Evolutionary conservation across 2,113 vertebrate species (phyloP), one percentile per base, ranked within the genome.

Genomic region (Eptesicus fuscus): DNA sequence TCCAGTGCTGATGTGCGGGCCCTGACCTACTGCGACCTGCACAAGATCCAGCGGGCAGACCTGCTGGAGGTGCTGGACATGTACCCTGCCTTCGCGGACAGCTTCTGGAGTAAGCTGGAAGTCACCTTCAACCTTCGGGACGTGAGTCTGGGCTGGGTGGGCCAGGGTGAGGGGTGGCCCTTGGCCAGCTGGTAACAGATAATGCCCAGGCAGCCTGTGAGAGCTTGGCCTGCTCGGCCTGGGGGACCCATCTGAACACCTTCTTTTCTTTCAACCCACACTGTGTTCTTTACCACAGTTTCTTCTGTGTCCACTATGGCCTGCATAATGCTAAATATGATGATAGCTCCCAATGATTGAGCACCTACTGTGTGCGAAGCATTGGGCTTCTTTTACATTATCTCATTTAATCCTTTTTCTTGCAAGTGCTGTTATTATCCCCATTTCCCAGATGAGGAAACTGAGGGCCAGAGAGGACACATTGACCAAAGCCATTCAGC

Each of bases 51-150:
- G 96, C 98, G 99, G 0, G 99, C 99, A 10, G 99, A 99, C 98
- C 98, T 99, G 93, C 98, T 99, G 91, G 99, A 99, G 94, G 99
- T 99, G 92, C 94, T 99, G 94, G 99, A 99, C 98, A 99, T 99
- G 99, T 99, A 99, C 95, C 99, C 99, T 0, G 98, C 99, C 97
- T 99, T 99, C 93, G 98, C 99, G 0, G 98, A 99, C 97, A 98
- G 98, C 95, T 99, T 99, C 98, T 99, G 99, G 99, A 99, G 98
- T 97, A 99, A 99, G 97, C 93, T 99, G 91, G 99, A 99, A 97
- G 99, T 99, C 98, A 99, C 99, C 73, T 99, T 99, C 98, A 99
- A 99, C 98, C 98, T 99, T 74, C 98, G 99, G 99, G 99, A 99
- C 96, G 99, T 99, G 98, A 99, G 99, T 99, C 80, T 79, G 93